These are phyloP conservation scores for Drosophila mettleri DNA, from an alignment of 2,888 invertebrate species.

Conservation along the genomic window DNA sequence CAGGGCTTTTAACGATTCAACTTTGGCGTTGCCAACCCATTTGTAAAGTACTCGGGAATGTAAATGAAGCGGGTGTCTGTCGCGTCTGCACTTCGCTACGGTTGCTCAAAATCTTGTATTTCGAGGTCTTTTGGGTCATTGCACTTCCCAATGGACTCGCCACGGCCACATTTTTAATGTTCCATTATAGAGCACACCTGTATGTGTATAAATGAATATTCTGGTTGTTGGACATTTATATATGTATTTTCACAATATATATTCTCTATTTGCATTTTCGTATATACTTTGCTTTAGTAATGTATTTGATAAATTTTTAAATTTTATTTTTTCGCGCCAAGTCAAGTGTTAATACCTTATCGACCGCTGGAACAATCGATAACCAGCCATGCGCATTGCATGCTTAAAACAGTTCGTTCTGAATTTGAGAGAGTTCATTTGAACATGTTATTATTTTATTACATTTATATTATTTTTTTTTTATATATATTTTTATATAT, in stretches of 20 bases:
- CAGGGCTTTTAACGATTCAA: conserved; percentile 74
- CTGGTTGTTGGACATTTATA: background rate
- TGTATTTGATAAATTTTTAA: background rate
- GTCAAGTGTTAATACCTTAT: conserved; percentile 14
- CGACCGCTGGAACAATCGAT: conserved; percentile 40
- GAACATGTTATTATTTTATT: background rate
- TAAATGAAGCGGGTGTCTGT: conserved; percentile 78
- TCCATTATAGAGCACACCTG: background rate
- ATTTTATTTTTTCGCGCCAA: conserved; percentile 36
- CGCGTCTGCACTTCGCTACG: conserved; percentile 31
- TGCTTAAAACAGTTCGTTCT: background rate
- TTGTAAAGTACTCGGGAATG: conserved; percentile 80
- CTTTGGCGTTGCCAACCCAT: conserved; percentile 59
- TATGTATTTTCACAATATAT: background rate
- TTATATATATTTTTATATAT: background rate
- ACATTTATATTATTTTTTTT: background rate
- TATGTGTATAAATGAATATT: background rate
- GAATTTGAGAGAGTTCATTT: conserved; percentile 4
- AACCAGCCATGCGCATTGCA: conserved; percentile 38
- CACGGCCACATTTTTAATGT: conserved; percentile 1
- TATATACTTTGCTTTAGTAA: background rate
- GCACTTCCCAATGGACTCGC: conserved; percentile 33
- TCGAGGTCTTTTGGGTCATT: conserved; percentile 75
- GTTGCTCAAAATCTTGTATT: conserved; percentile 35
- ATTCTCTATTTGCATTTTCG: background rate